phyloP scores from a whole-genome alignment of 2,888 invertebrate species.

The Chaitophorus viminalis region DNA sequence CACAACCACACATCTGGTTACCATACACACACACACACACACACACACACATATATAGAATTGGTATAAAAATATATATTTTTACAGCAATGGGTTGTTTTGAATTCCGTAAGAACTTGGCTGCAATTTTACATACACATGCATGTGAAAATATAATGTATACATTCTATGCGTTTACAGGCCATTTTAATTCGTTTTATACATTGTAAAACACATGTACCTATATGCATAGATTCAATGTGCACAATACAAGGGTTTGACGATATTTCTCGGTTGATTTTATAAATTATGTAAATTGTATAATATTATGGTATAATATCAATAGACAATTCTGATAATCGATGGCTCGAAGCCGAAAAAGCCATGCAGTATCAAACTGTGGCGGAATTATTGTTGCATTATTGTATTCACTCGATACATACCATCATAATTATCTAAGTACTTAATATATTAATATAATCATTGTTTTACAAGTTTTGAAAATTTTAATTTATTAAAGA shows the following conservation, averaged over 20 bases:
- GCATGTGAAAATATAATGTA: neutral
- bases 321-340: too few relatives aligned
- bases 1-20: constrained; percentile 38
- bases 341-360: too few relatives aligned
- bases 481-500: too few relatives aligned
- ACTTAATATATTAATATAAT: too few relatives aligned
- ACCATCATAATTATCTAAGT: too few relatives aligned
- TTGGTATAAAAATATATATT: neutral
- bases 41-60: neutral
- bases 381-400: too few relatives aligned
- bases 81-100: neutral
- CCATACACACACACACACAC: neutral
- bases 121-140: neutral
- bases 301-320: too few relatives aligned
- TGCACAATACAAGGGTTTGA: neutral
- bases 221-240: neutral
- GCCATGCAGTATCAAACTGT: too few relatives aligned
- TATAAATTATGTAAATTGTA: neutral
- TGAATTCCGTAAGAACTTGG: neutral
- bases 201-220: neutral
- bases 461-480: too few relatives aligned
- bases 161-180: neutral
- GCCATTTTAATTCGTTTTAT: neutral
- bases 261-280: neutral
- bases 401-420: too few relatives aligned